Base-by-base conservation (phyloP, 2,888 invertebrate species). In the Pteria penguin region DNA sequence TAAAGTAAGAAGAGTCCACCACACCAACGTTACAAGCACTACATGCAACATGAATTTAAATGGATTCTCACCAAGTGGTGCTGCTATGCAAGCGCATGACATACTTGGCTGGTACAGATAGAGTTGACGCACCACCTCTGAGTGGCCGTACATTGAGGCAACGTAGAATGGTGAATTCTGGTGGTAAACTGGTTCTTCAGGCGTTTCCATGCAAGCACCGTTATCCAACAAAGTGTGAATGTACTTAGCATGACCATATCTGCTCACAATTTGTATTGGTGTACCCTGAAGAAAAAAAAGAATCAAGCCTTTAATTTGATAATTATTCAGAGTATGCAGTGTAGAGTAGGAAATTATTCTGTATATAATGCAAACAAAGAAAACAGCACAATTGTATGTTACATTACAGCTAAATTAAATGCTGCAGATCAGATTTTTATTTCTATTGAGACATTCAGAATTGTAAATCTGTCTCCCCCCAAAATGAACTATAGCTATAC, bases 161-260 rank as follows among this genome's bases (percentile, higher is more conserved):
- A 84, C 74, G 58, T 85, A 85, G 57, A 87, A 80, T 0, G 86
- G 86, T 0, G 86, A 86, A 24, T 75, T 72, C 27, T 81, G 79
- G 14, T 79, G 79, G 74, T 79, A 82, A 2, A 74, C 72, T 8
- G 76, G 75, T 14, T 81, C 71, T 1, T 66, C 74, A 1, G 71
- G 78, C 2, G 77, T 73, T 4, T 81, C 78, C 24, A 82, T 31
- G 0, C 69, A 70, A 14, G 78, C 75, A 11, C 72, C 82, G 4
- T 73, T 57, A 0, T 67, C 61, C 55, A 84, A 58, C 45, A 84
- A 65, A 18, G 75, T 65, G 29, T 78, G 67, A 1, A 84, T 66
- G 8, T 82, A 52, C 3, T 70, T 61, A 4, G 27, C 54, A 31
- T 78, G 76, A 52, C 79, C 76, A 71, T 77, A 58, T 36, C 57